Evolutionary conservation across 2,113 vertebrate species (phyloP), one percentile per base, ranked within the genome.

Genomic region (Toxostoma redivivum): DNA sequence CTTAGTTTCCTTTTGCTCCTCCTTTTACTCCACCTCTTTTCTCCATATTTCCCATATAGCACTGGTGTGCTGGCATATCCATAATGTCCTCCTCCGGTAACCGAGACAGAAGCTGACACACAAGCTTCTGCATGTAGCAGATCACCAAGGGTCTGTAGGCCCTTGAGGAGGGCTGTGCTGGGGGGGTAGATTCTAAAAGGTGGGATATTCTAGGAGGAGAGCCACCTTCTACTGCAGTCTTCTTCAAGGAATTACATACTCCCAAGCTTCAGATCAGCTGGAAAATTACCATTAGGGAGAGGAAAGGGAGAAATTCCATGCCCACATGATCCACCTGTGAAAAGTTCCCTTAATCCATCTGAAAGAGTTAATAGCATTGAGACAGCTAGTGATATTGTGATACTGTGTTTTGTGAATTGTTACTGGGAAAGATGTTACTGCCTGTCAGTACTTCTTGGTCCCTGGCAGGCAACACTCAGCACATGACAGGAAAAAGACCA

Each of bases 401-500:
- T 73, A 31, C 21, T 54, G 33, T 62, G 33, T 65, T 94, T 86
- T 94, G 88, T 72, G 44, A 10, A 7, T 51, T 66, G 15, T 86
- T 90, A 73, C 83, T 53, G 82, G 76, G 91, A 88, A 88, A 84
- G 73, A 92, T 88, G 24, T 73, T 96, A 70, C 44, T 94, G 71
- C 42, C 72, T 92, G 79, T 70, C 60, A 40, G 72, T 94, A 53
- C 42, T 92, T 73, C 76, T 93, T 0, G 0, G 42, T 92, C 83
- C 44, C 83, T 94, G 94, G 86, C 92, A 96, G 80, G 48, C 91
- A 89, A 61, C 12, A 7, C 57, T 91, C 69, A 60, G 73, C 92
- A 92, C 77, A 71, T 95, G 91, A 92, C 53, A 74, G 81, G 91
- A 96, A 95, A 94, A 88, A 94, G 61, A 67, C 18, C 65, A 89